Evolutionary conservation across 2,797 vertebrate genomes (phyloP).

Genomic region (Rhabdomys pumilio): DNA sequence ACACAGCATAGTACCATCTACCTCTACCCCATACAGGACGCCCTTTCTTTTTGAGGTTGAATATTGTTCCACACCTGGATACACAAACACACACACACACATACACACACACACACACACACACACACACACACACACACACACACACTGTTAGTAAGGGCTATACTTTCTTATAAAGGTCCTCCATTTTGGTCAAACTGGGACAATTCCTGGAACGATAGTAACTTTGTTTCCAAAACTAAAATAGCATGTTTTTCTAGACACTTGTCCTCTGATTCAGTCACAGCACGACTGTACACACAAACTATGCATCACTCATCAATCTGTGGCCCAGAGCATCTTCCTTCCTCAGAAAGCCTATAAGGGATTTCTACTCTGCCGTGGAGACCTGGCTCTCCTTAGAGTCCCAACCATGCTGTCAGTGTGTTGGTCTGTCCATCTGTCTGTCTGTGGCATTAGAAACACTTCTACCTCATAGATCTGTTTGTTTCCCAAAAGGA

Average conservation of each 20-base stretch:
- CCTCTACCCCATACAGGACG: not conserved
- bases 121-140: not conserved
- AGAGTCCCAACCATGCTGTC: not conserved
- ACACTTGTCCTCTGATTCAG: not conserved
- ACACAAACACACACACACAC: not conserved
- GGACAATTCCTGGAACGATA: not conserved
- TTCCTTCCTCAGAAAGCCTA: not conserved
- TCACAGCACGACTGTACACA: not conserved
- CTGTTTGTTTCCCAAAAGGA: not conserved
- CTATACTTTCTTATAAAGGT: not conserved
- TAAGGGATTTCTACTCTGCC: not conserved
- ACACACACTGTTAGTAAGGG: not conserved
- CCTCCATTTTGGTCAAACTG: not conserved
- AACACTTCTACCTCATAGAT: not conserved
- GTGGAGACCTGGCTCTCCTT: not conserved
- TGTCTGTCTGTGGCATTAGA: not conserved
- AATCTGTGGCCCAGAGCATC: not conserved
- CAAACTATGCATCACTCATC: not conserved
- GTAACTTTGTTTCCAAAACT: not conserved
- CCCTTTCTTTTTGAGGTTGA: not conserved
- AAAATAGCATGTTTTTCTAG: not conserved
- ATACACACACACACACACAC: not conserved
- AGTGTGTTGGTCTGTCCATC: too few relatives aligned
- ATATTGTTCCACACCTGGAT: not conserved
- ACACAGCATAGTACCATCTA: not conserved